These are phyloP conservation scores for Sula dactylatra DNA, from an alignment of 2,113 vertebrate species.

Conservation along the genomic window DNA sequence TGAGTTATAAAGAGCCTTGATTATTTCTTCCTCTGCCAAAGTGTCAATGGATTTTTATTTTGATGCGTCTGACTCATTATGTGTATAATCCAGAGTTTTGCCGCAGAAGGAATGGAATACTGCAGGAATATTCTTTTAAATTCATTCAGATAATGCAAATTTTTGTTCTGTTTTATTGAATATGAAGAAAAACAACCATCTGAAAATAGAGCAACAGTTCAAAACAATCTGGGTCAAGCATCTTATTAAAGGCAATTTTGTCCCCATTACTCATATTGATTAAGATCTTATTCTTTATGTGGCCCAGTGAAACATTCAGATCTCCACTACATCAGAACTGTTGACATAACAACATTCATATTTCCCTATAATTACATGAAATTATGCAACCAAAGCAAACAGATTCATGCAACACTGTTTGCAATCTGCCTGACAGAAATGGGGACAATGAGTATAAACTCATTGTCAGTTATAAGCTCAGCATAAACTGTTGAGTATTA, in stretches of 20 bases:
- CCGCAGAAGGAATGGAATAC: not conserved
- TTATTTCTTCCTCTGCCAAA: constrained; percentile 53
- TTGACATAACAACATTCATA: constrained; percentile 32
- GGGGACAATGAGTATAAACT: not conserved
- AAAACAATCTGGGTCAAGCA: constrained; percentile 12
- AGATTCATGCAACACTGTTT: not conserved
- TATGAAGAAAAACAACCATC: not conserved
- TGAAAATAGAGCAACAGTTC: constrained; percentile 17
- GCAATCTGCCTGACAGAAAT: not conserved
- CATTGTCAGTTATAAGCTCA: not conserved
- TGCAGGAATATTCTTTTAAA: not conserved
- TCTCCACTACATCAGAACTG: constrained; percentile 2
- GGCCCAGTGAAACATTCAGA: constrained; percentile 1
- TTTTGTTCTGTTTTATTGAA: not conserved
- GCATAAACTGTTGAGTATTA: not conserved
- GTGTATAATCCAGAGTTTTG: constrained; percentile 48
- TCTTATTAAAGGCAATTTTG: constrained; percentile 13
- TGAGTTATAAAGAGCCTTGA: constrained; percentile 41
- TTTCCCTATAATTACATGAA: constrained; percentile 47
- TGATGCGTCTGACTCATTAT: constrained; percentile 32
- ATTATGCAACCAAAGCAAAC: constrained; percentile 19
- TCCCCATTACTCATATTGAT: not conserved
- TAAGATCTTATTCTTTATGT: not conserved
- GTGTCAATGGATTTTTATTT: constrained; percentile 60
- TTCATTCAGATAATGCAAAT: constrained; percentile 16